phyloP scores from a whole-genome alignment of 2,113 vertebrate species.

The Rutilus rutilus region DNA sequence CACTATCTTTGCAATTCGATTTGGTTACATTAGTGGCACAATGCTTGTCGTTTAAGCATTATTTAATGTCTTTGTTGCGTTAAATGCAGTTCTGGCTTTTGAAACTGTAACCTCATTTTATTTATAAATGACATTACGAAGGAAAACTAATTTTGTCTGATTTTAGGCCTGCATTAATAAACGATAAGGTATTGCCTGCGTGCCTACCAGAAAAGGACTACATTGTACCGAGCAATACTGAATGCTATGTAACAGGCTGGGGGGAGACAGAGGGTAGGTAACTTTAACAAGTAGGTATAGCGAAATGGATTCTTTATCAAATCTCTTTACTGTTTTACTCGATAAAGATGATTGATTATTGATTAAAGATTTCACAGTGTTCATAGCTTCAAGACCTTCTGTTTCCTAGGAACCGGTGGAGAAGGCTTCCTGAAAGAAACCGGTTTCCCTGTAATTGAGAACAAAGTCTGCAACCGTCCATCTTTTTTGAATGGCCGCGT shows the following conservation, averaged over 20 bases:
- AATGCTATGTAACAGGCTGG: constrained; percentile 94
- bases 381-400: neutral
- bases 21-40: too few relatives aligned
- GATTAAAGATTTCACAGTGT: neutral
- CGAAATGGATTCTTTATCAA: neutral
- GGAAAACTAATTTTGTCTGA: constrained; percentile 30
- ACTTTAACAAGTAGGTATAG: neutral
- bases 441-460: constrained; percentile 92
- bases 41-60: too few relatives aligned
- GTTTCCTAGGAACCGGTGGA: constrained; percentile 79
- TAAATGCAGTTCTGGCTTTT: neutral
- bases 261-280: constrained; percentile 88
- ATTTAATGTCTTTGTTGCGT: too few relatives aligned
- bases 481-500: constrained; percentile 83
- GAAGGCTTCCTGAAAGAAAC: constrained; percentile 85
- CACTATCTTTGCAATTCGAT: too few relatives aligned
- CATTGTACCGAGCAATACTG: constrained; percentile 81
- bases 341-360: too few relatives aligned
- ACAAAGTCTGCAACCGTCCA: constrained; percentile 88
- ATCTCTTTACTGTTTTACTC: neutral
- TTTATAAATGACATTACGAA: neutral
- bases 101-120: neutral
- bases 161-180: constrained; percentile 84
- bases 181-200: constrained; percentile 81
- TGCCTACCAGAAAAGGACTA: constrained; percentile 85